phyloP scores from a whole-genome alignment of 2,797 vertebrate genomes.

The Danio tinwini region DNA sequence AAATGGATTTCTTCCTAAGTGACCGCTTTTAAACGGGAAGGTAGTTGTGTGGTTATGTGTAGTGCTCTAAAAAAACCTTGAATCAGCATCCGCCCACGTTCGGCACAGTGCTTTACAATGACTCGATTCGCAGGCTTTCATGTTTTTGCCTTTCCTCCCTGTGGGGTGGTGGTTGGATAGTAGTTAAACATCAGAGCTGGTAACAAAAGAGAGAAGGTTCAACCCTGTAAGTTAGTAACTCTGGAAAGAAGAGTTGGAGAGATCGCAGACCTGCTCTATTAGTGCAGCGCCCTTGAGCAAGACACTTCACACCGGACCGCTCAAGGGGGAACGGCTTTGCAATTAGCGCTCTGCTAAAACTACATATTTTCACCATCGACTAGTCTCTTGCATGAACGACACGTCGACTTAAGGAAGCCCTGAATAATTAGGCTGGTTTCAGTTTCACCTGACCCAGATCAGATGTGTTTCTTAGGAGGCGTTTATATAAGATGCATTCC shows the following conservation, averaged over 20 bases:
- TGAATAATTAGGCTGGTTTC: slow-evolving; percentile 26
- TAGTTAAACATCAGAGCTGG: slow-evolving; percentile 27
- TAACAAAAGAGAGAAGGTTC: slow-evolving; percentile 31
- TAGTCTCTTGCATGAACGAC: slow-evolving; percentile 17
- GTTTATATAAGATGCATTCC: slow-evolving; percentile 35
- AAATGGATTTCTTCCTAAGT: slow-evolving; percentile 35
- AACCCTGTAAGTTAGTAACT: slow-evolving; percentile 26
- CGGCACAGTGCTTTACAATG: slow-evolving; percentile 19
- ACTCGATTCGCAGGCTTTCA: slow-evolving; percentile 23
- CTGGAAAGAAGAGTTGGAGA: slow-evolving; percentile 22
- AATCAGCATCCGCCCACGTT: slow-evolving; percentile 35
- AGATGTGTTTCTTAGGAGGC: neutral
- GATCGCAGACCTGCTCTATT: slow-evolving; percentile 36
- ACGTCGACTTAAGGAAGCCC: slow-evolving; percentile 4
- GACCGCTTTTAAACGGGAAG: slow-evolving; percentile 22
- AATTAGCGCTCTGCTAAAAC: slow-evolving; percentile 40
- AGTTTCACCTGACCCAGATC: slow-evolving; percentile 29
- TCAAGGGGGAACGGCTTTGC: slow-evolving; percentile 35
- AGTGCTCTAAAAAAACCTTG: slow-evolving; percentile 13
- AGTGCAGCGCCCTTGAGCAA: slow-evolving; percentile 37
- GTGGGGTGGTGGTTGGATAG: slow-evolving; percentile 18
- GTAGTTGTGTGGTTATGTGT: slow-evolving; percentile 26
- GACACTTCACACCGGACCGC: slow-evolving; percentile 33
- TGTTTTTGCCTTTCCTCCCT: slow-evolving; percentile 6
- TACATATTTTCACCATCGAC: slow-evolving; percentile 23